A percentile compares a stretch with the other conserved stretches of the same genome.
Conservation (phyloP, 2,113 vertebrate species). For the Eira barbara region DNA sequence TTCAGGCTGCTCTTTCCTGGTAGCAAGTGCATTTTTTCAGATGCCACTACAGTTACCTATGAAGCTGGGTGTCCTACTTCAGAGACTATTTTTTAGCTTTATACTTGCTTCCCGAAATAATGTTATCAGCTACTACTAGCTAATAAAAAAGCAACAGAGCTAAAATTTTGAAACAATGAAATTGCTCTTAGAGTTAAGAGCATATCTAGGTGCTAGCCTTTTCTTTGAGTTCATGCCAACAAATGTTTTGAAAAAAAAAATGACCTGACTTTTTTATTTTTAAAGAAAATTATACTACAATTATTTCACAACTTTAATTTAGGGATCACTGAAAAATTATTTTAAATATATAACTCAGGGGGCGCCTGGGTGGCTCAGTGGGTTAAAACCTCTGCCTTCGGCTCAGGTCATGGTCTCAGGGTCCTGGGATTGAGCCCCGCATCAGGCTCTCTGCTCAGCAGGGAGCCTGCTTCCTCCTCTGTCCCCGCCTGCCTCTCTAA, state of each 20-base stretch:
- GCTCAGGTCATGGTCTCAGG: background rate
- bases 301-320: background rate
- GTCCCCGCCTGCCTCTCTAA: too few relatives aligned
- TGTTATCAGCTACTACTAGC: background rate
- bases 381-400: background rate
- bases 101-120: background rate
- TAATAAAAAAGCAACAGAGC: background rate
- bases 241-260: background rate
- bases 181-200: background rate
- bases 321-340: background rate
- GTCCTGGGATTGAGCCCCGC: background rate
- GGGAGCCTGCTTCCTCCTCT: background rate
- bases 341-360: background rate
- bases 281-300: background rate
- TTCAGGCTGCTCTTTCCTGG: background rate
- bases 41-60: background rate
- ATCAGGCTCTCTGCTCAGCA: background rate
- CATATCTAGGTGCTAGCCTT: background rate
- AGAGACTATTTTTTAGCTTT: conserved; percentile 3
- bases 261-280: background rate
- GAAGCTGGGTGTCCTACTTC: background rate
- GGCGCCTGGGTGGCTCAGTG: background rate
- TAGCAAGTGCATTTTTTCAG: background rate
- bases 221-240: background rate
- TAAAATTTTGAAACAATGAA: background rate